Evolutionary conservation across 2,888 invertebrate species (phyloP), one percentile per base, ranked within the genome.

Genomic region (Caenorhabditis parvicauda): DNA sequence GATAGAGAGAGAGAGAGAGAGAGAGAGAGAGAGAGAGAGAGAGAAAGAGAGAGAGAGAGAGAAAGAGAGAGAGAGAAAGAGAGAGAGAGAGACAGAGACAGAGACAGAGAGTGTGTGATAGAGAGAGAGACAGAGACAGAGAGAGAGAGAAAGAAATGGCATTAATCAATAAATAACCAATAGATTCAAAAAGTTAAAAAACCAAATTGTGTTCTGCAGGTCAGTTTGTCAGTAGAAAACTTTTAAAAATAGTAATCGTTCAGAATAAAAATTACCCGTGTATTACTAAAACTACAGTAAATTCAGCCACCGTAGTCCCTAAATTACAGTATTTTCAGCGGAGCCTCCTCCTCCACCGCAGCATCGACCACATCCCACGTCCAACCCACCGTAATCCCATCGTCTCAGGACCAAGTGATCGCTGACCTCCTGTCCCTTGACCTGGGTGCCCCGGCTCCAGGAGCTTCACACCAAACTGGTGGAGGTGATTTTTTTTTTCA

Each of bases 351-450:
- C 5, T 57, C 57, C 9, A 24, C 50, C 3, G 21, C 55, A 5
- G 43, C 54, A 7, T 37, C 60, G n/a, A 47, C 49, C 21, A 62
- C 57, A 22, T 54, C 57, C 5, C 32, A 39, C 4, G 28, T 54
- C 19, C 52, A 47, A 19, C 63, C 62, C 14, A 61, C 67, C 3
- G 60, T 70, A n/a, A 70, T 88, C 72, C 88, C 88, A 14, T 85
- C 63, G 1, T n/a, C n/a, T n/a, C 88, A 92, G 84, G 96, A 96
- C 82, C 92, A 92, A 0, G 86, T 98, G 24, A 94, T 98, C 81
- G 96, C 94, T 0, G 98, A 98, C 84, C 86, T 98, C 52, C 85
- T 98, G 54, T 92, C 92, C 25, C 92, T 98, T 90, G 96, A 98
- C 83, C 89, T 98, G 65, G 90, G 90, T 76, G 83, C 84, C 0